These are phyloP conservation scores for Therioaphis trifolii DNA, from an alignment of 2,888 invertebrate genomes.

Conservation along the genomic window DNA sequence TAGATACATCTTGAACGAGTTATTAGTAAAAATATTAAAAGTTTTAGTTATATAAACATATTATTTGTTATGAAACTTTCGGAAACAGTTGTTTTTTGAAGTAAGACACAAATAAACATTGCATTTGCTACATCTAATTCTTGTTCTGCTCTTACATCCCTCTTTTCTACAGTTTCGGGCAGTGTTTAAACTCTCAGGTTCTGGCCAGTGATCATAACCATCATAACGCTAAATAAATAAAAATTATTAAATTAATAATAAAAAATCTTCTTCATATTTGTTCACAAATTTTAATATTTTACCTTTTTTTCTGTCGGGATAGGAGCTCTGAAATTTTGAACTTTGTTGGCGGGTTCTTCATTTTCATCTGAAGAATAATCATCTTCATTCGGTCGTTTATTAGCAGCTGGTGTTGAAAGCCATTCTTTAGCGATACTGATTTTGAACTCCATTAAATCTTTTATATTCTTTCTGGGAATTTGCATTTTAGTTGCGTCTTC, in stretches of 20 bases:
- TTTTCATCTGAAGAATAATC: background rate
- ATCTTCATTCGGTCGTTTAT: conserved; percentile 14
- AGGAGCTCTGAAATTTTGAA: conserved; percentile 26
- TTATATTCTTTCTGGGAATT: conserved; percentile 10
- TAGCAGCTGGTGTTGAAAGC: background rate
- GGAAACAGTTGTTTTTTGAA: conserved; percentile 6
- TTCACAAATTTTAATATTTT: background rate
- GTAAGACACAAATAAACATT: conserved; percentile 9
- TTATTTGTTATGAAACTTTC: conserved; percentile 17
- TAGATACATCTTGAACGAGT: too few relatives aligned
- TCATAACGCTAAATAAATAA: conserved; percentile 1
- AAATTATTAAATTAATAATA: background rate
- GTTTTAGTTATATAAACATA: background rate
- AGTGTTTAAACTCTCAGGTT: conserved; percentile 21
- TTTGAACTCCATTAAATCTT: conserved; percentile 32
- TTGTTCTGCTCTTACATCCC: conserved; percentile 17
- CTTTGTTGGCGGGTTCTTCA: background rate
- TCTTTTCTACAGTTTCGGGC: conserved; percentile 3
- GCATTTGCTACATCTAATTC: background rate
- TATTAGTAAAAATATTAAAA: too few relatives aligned
- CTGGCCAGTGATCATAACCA: conserved; percentile 7
- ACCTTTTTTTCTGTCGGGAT: conserved; percentile 3
- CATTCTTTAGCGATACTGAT: conserved; percentile 3
- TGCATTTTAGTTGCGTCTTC: conserved; percentile 28
- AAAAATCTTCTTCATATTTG: background rate